A percentile compares a stretch with the other conserved stretches of the same genome.
Conservation (phyloP, 2,113 vertebrate species). For the Onychostruthus taczanowskii region DNA sequence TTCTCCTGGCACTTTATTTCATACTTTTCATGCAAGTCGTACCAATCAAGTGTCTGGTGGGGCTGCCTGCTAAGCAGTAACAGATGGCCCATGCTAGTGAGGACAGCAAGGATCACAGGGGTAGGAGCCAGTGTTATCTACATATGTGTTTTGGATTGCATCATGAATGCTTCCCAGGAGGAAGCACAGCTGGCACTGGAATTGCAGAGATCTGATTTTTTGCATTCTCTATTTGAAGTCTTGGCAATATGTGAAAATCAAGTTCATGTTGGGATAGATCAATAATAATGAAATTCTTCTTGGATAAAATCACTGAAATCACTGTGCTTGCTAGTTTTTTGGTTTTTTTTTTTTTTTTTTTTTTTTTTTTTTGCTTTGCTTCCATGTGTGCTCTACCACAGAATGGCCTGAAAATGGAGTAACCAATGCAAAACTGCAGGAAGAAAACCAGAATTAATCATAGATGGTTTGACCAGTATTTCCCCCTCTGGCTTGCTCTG, state of each 20-base stretch:
- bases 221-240: background rate
- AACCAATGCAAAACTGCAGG: background rate
- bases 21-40: background rate
- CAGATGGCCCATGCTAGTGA: conserved; percentile 4
- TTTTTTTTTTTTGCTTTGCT: background rate
- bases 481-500: background rate
- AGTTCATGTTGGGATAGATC: conserved; percentile 36
- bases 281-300: conserved; percentile 44
- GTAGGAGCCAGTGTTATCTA: background rate
- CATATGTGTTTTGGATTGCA: background rate
- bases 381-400: background rate
- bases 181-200: conserved; percentile 1
- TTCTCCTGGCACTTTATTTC: conserved; percentile 28
- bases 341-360: background rate
- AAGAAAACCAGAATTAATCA: background rate
- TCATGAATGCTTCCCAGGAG: background rate
- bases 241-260: conserved; percentile 9
- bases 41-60: background rate
- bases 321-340: conserved; percentile 21
- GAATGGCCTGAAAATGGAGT: conserved; percentile 4
- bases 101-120: background rate
- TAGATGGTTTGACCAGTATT: background rate
- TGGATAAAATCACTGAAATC: conserved; percentile 54
- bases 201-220: background rate
- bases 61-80: conserved; percentile 17